Conservation (phyloP, 2,113 vertebrate genomes). For the Larimichthys polyactis region DNA sequence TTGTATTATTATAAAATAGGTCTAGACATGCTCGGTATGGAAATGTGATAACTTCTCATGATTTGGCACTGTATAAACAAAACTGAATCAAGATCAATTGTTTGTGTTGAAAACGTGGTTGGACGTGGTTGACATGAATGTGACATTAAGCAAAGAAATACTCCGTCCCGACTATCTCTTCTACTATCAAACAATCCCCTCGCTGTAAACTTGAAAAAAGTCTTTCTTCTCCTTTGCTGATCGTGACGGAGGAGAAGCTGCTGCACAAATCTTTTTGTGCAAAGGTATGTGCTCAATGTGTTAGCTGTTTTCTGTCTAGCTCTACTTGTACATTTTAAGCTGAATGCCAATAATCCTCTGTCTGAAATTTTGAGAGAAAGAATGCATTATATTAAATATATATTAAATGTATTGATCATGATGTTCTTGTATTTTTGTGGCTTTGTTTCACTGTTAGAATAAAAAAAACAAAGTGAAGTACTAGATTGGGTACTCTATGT, state of each 20-base stretch:
- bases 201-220: not conserved
- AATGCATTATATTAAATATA: not conserved
- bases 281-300: not conserved
- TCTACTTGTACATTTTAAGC: not conserved
- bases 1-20: no score
- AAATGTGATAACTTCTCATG: no score
- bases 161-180: not conserved
- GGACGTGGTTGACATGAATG: not conserved
- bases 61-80: not conserved
- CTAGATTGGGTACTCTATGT: not conserved
- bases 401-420: slow-evolving; percentile 3
- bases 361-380: slow-evolving; percentile 3
- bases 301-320: not conserved
- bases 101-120: not conserved
- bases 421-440: not conserved
- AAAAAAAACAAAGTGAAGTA: not conserved
- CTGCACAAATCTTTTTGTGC: not conserved
- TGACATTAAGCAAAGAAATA: not conserved
- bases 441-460: not conserved
- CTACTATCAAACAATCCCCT: slow-evolving; percentile 3
- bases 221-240: not conserved
- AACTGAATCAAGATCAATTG: not conserved
- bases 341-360: not conserved
- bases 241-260: not conserved
- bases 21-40: no score